Percentiles rank a stretch among this genome's conserved stretches.
Evolutionary conservation across 2,797 vertebrate genomes (phyloP).

Genomic region (Enteromius argenteus): DNA sequence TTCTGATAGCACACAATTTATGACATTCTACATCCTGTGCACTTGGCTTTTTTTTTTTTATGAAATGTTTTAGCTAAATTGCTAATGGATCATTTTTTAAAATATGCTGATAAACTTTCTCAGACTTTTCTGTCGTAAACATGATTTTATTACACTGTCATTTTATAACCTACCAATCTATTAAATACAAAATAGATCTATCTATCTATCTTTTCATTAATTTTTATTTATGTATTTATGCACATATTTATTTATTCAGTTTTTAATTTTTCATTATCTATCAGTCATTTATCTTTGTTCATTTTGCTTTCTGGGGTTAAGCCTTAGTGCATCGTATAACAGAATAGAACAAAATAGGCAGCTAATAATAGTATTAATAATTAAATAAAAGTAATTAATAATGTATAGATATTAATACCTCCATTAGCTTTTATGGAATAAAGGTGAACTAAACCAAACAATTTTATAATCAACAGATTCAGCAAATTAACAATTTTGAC

Average conservation of each 20-base stretch:
- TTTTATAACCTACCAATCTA: not conserved
- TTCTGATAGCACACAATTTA: not conserved
- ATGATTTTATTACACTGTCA: not conserved
- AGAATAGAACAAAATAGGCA: not conserved
- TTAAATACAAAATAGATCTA: not conserved
- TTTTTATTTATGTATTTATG: too few relatives aligned
- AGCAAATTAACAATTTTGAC: not conserved
- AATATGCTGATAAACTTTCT: not conserved
- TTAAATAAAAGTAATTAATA: not conserved
- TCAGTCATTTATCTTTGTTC: not conserved
- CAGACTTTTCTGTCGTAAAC: not conserved
- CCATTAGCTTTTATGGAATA: not conserved
- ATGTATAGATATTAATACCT: not conserved
- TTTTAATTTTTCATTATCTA: too few relatives aligned
- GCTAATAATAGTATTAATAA: not conserved
- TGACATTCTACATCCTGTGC: not conserved
- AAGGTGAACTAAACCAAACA: not conserved
- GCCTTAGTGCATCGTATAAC: not conserved
- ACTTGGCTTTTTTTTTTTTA: not conserved
- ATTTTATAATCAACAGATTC: not conserved
- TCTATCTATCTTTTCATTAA: too few relatives aligned
- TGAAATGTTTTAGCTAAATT: constrained; percentile 1
- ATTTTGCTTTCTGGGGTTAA: not conserved
- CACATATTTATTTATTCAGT: not conserved
- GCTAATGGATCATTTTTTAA: not conserved